Evolutionary conservation across 2,888 invertebrate species (phyloP), one percentile per base, ranked within the genome.

Genomic region (Eupithecia tripunctaria): DNA sequence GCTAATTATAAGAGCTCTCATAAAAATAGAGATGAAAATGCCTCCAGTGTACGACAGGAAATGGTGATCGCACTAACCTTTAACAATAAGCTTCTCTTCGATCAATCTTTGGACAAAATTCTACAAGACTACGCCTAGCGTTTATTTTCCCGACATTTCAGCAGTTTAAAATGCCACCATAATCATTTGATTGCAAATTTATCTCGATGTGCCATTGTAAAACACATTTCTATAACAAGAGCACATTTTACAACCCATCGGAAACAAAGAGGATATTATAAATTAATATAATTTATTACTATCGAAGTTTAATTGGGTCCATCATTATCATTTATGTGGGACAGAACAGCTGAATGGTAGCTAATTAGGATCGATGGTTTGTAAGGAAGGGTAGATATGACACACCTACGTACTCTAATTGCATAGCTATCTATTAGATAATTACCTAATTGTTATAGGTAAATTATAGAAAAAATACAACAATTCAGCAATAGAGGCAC

Each of bases 241-340:
- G 36, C n/a, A 27, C 62, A 69, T 74, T 67, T 70, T 70, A 75
- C 47, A 75, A 72, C 75, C 67, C 69, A 68, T 64, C 62, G 32
- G 69, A 72, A 63, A 65, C 70, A 68, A 74, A 67, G 75, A 76
- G 80, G 78, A 78, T 69, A 78, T 78, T 75, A 73, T 80, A 80
- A 80, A 78, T 76, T 75, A 76, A 15, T 38, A 59, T 73, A 70
- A 76, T 75, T 77, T 76, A 76, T 77, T 69, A 71, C 68, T 74
- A 76, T 76, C 76, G 68, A 67, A 32, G 71, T 47, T 74, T 70
- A 70, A 75, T 75, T 60, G 25, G 60, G 29, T 47, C 38, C 15
- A 74, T 79, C 66, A 74, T 72, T 74, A 73, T 76, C 73, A 67
- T 75, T 79, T 66, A 43, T 69, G 72, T 68, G 67, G 67, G 59